Conservation (phyloP, 2,113 vertebrate species). For the Psittacus erithacus region DNA sequence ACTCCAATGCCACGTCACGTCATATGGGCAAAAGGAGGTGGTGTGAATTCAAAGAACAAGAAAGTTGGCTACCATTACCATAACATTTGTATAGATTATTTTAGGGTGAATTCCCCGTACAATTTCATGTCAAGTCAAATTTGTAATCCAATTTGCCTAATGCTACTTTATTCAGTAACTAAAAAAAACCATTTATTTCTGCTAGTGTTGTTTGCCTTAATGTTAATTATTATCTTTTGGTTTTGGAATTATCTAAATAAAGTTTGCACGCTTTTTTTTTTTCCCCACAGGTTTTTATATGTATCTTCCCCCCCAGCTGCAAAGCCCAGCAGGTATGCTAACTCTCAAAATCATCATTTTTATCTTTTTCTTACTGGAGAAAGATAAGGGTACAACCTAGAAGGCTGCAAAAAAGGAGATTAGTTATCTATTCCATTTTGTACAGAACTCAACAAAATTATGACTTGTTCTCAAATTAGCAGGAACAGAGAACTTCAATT, state of each 20-base stretch:
- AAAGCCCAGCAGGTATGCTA: not conserved
- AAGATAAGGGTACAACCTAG: not conserved
- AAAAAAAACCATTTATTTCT: not conserved
- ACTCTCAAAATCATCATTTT: not conserved
- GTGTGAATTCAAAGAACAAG: not conserved
- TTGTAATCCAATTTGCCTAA: not conserved
- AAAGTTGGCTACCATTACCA: not conserved
- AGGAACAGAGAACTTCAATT: not conserved
- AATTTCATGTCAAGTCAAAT: conserved; percentile 11
- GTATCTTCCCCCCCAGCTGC: not conserved
- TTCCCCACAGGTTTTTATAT: not conserved
- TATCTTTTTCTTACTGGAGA: not conserved
- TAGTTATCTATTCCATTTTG: not conserved
- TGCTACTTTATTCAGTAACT: not conserved
- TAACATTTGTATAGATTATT: not conserved
- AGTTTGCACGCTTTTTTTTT: not conserved
- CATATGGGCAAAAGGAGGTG: not conserved
- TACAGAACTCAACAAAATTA: not conserved
- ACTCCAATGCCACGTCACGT: rapidly evolving
- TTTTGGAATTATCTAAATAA: not conserved
- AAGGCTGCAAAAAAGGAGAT: not conserved
- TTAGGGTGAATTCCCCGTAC: not conserved
- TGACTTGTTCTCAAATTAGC: not conserved
- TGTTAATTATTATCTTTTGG: not conserved
- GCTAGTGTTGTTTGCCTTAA: not conserved